Conservation (phyloP, 2,797 vertebrate species). For the Sebastes vulpes region DNA sequence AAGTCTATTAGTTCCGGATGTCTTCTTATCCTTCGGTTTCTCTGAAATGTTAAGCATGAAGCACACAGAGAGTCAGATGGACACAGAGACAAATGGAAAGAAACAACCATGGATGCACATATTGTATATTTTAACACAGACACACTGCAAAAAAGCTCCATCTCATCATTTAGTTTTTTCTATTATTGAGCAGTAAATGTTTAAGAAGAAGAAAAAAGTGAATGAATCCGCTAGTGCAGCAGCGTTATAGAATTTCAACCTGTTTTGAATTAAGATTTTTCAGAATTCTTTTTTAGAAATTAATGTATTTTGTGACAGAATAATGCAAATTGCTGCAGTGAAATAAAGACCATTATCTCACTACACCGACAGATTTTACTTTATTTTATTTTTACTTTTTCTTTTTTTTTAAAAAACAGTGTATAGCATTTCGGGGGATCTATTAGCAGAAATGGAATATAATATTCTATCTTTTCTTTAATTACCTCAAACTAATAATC, state of each 20-base stretch:
- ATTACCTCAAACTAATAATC: too few species aligned
- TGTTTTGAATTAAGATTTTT: not conserved
- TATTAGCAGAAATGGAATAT: too few species aligned
- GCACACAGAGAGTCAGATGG: conserved; percentile 36
- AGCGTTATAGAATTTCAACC: not conserved
- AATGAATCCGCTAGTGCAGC: not conserved
- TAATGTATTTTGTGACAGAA: not conserved
- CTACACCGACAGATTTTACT: not conserved
- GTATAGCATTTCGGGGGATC: too few species aligned
- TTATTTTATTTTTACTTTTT: not conserved
- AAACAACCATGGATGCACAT: not conserved
- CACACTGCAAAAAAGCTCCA: not conserved
- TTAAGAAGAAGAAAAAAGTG: not conserved
- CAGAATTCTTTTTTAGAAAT: not conserved
- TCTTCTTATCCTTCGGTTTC: conserved; percentile 68
- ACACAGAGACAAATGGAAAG: conserved; percentile 16
- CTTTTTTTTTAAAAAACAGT: not conserved
- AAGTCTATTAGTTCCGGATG: conserved; percentile 76
- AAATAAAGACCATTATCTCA: not conserved
- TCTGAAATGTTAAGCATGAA: conserved; percentile 58
- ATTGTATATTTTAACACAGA: not conserved
- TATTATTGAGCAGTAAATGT: not conserved
- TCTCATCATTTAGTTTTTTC: not conserved
- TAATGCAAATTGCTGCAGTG: not conserved
- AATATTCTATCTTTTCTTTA: too few species aligned